Base-by-base conservation (phyloP, 2,797 vertebrate genomes). In the Urophycis tenuis region DNA sequence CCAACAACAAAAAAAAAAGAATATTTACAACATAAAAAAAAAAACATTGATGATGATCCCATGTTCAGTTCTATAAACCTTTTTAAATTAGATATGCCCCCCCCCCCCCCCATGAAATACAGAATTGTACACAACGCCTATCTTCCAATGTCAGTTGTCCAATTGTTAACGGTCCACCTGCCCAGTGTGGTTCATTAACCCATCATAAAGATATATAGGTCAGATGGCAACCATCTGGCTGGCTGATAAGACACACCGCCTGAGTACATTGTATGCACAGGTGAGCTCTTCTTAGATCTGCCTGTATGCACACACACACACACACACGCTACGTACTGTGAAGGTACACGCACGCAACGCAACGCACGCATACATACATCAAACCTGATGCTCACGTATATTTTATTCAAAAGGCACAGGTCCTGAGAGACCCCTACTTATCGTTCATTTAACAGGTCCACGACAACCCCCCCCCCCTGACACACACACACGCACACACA, bases 381-480 rank as follows among this genome's bases (percentile, higher is more conserved):
- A 79, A 71, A 86, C 74, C 53, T 81, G 31, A 70, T 60, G 30
- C 41, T 29, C 1, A 76, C 69, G 79, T 80, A 69, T 79, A 77
- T 80, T 83, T 78, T 60, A 82, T 77, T 81, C 79, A 75, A 78
- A 78, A 79, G 29, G 73, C 7, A 74, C 72, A 9, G 36, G 72
- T 85, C 85, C 76, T 84, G 14, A 30, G 81, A 82, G 78, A 74
- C 76, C 11, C 69, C 82, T 85, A 74, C 81, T 88, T 85, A 89
- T 87, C 82, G 72, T 80, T 87, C 83, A 87, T 85, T 92, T 87
- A 89, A 83, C 84, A 41, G 0, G 74, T 77, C 81, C 85, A 88
- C 74, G 34, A 81, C 84, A 85, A 84, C 81, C 79, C 35, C 75
- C n/a, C 29, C 73, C 75, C 75, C 35, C 53, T 45, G 39, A 49